Percentiles rank a stretch among this genome's conserved stretches.
Conservation (phyloP, 92 coral and sea anemone genomes). For the Meandrina meandrites region DNA sequence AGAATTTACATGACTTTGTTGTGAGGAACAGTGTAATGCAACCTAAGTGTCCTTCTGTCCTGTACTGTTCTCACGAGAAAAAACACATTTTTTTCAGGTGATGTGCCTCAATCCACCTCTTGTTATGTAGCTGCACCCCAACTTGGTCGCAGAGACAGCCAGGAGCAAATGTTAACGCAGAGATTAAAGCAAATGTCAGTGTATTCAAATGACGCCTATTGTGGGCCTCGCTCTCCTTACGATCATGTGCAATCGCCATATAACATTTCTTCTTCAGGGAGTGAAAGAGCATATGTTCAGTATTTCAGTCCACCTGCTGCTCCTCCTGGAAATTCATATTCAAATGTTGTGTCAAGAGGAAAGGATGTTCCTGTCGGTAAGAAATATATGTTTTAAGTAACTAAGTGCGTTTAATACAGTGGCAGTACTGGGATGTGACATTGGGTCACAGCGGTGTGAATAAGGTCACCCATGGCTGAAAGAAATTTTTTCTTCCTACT, state of each 20-base stretch:
- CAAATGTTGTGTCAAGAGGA: conserved; percentile 44
- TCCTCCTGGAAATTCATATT: conserved; percentile 45
- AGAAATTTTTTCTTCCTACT: too few relatives aligned
- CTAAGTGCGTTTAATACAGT: not conserved
- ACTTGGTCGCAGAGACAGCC: conserved; percentile 52
- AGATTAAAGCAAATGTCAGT: conserved; percentile 75
- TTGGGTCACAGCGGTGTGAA: too few relatives aligned
- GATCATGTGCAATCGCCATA: conserved; percentile 29
- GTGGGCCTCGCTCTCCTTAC: conserved; percentile 20
- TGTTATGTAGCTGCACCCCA: conserved; percentile 28
- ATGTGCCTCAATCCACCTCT: conserved; percentile 24
- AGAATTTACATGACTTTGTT: not conserved
- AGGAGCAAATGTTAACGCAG: conserved; percentile 51
- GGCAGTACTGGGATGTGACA: not conserved
- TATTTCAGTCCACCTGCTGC: conserved; percentile 40
- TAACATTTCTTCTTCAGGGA: conserved; percentile 41
- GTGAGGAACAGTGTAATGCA: not conserved
- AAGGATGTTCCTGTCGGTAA: conserved; percentile 35
- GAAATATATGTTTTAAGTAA: not conserved
- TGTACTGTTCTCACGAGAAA: not conserved
- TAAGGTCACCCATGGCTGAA: too few relatives aligned
- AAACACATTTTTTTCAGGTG: conserved; percentile 4
- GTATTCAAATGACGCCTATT: conserved; percentile 38
- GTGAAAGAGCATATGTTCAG: conserved; percentile 21
- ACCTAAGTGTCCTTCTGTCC: not conserved